A percentile compares a stretch with the other conserved stretches of the same genome.
Conservation (phyloP, 2,113 vertebrate genomes). For the Cinclus cinclus region DNA sequence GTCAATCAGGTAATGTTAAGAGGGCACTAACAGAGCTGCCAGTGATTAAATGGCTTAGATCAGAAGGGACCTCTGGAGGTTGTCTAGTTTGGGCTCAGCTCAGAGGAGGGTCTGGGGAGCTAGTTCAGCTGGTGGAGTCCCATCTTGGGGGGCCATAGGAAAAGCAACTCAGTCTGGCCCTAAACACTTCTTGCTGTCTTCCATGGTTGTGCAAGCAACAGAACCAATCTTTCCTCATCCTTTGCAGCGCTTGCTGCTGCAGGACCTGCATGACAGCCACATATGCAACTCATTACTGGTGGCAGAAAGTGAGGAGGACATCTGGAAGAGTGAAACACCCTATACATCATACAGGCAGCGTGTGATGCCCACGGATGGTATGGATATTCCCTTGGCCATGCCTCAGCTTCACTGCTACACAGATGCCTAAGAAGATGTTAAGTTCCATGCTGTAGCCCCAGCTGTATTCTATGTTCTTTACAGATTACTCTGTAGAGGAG, state of each 20-base stretch:
- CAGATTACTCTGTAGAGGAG: conserved; percentile 92
- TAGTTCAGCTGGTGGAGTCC: background rate
- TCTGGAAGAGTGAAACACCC: conserved; percentile 93
- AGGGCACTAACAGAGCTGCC: background rate
- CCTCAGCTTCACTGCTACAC: background rate
- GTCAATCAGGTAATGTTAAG: conserved; percentile 89
- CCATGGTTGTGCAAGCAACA: background rate
- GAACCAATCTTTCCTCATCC: background rate
- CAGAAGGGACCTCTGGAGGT: background rate
- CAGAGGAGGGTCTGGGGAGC: background rate
- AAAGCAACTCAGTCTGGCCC: background rate
- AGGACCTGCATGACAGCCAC: conserved; percentile 95
- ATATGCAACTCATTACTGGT: conserved; percentile 94
- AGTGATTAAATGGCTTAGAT: background rate
- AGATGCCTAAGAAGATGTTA: background rate
- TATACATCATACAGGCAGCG: conserved; percentile 82
- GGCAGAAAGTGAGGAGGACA: conserved; percentile 97
- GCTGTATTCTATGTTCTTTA: background rate
- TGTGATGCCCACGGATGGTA: conserved; percentile 85
- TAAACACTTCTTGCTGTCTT: background rate
- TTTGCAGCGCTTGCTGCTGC: conserved; percentile 89
- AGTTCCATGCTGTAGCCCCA: background rate
- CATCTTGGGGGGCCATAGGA: background rate
- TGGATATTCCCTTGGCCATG: background rate
- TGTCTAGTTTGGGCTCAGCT: background rate